phyloP scores from a whole-genome alignment of 1,140 invertebrate genomes.

The Drosophila pandora region DNA sequence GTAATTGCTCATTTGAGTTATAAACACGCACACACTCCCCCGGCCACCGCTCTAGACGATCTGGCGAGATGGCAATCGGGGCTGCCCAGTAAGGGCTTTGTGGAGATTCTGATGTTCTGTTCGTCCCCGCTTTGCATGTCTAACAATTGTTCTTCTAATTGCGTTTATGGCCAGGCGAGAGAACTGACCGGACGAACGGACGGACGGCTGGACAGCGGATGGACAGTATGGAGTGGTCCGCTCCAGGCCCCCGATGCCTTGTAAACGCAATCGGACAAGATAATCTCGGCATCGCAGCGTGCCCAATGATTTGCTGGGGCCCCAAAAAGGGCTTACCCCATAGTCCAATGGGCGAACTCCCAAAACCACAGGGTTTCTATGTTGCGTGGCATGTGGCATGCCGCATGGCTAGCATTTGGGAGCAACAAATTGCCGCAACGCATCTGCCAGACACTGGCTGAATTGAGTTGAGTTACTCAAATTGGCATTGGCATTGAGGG shows the following conservation, averaged over 20 bases:
- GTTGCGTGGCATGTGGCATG: conserved; percentile 57
- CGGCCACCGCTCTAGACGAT: not conserved
- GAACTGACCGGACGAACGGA: conserved; percentile 31
- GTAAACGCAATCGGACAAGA: conserved; percentile 82
- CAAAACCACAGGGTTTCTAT: conserved; percentile 17
- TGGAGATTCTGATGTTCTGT: conserved; percentile 4
- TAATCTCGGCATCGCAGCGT: conserved; percentile 63
- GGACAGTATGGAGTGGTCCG: conserved; percentile 24
- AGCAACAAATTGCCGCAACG: conserved; percentile 69
- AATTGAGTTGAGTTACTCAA: conserved; percentile 63
- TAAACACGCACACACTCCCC: conserved; percentile 69
- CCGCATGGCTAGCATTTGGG: conserved; percentile 61
- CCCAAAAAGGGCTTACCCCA: conserved; percentile 59
- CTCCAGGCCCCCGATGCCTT: conserved; percentile 49
- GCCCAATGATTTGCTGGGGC: conserved; percentile 48
- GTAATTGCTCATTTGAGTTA: conserved; percentile 83
- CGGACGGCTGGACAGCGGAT: conserved; percentile 5
- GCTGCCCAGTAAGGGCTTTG: conserved; percentile 44
- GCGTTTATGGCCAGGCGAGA: conserved; percentile 69
- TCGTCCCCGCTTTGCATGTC: conserved; percentile 74
- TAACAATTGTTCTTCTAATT: conserved; percentile 83
- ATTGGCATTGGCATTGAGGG: conserved; percentile 53
- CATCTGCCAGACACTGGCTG: conserved; percentile 54
- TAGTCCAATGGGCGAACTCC: conserved; percentile 12
- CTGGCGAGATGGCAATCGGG: conserved; percentile 67